Evolutionary conservation across 2,888 invertebrate species (phyloP).

Genomic region (Anodontia alba): DNA sequence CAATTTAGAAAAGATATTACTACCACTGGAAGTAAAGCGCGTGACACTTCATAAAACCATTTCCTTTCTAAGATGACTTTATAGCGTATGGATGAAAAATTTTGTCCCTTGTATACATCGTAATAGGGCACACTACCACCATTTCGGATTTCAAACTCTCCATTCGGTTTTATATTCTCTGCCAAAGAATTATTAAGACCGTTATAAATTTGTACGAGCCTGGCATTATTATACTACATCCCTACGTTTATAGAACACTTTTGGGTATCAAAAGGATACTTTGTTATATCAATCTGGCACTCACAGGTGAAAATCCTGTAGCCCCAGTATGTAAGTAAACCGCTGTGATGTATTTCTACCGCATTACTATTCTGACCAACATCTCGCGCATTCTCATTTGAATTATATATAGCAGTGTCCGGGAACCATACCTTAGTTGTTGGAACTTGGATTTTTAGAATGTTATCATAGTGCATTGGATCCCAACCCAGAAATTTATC

Average conservation of each 20-base stretch:
- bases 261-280: neutral
- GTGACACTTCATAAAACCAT: constrained; percentile 9
- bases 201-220: neutral
- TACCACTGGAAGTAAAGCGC: neutral
- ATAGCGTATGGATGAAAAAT: neutral
- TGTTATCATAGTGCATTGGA: neutral
- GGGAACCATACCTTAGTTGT: constrained; percentile 5
- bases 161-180: neutral
- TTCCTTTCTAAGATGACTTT: neutral
- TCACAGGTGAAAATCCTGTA: constrained; percentile 3
- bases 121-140: neutral
- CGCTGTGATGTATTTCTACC: neutral
- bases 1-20: constrained; percentile 2
- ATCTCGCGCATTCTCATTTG: neutral
- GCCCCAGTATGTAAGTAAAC: neutral
- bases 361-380: neutral
- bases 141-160: neutral
- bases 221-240: neutral
- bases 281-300: neutral
- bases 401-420: neutral
- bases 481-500: neutral
- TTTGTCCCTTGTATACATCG: neutral
- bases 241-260: neutral
- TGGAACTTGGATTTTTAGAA: constrained; percentile 1
- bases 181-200: neutral